Conservation (phyloP, 1,140 invertebrate species). For the Drosophila triauraria region DNA sequence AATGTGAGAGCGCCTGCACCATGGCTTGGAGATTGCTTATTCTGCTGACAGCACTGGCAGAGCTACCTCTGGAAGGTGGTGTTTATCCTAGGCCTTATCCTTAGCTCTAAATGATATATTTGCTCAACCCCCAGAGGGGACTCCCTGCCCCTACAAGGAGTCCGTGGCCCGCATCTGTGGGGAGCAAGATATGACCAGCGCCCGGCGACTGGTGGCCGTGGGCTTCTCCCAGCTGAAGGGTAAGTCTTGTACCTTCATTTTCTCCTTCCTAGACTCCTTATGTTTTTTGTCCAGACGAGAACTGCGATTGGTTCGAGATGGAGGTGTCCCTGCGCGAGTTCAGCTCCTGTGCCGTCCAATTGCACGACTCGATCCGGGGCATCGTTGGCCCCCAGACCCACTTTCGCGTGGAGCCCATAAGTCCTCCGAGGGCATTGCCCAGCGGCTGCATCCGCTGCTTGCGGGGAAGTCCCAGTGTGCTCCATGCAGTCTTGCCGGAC, state of each 20-base stretch:
- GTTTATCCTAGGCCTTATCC: no score
- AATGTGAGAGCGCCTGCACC: neutral
- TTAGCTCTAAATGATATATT: neutral
- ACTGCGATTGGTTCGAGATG: slow-evolving; percentile 1
- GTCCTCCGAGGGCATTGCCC: rapidly evolving
- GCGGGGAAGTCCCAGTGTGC: slow-evolving; percentile 32
- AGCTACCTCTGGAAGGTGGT: neutral
- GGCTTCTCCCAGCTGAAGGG: slow-evolving; percentile 1
- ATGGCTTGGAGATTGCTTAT: neutral
- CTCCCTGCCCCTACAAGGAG: neutral
- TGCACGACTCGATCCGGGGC: neutral
- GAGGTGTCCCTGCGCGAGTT: neutral
- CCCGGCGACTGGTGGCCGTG: neutral
- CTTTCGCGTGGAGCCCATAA: slow-evolving; percentile 1
- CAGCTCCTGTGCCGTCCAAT: neutral
- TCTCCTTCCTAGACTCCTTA: no score
- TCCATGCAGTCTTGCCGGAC: slow-evolving; percentile 16
- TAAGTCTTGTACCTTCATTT: neutral
- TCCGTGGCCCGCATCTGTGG: neutral
- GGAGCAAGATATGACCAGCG: neutral
- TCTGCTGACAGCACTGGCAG: neutral
- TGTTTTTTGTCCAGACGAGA: neutral
- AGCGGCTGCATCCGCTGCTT: slow-evolving; percentile 19
- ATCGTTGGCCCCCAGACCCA: neutral
- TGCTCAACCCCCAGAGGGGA: neutral